Conservation (phyloP, 2,888 invertebrate genomes). For the Lithosia quadra region DNA sequence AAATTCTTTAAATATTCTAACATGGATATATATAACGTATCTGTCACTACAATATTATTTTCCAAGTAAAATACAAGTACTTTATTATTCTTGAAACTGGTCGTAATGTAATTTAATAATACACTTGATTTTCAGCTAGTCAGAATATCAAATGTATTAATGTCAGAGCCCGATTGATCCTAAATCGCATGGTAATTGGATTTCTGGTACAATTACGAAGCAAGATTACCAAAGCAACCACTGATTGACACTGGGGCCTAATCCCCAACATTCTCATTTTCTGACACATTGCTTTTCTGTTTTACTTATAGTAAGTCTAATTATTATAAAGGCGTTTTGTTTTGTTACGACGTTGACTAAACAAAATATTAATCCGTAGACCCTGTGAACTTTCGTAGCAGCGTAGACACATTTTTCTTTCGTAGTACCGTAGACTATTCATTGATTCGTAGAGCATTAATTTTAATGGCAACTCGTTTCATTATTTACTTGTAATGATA, state of each 20-base stretch:
- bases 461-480: background rate
- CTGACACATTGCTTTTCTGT: constrained; percentile 47
- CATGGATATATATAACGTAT: too few relatives aligned
- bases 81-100: too few relatives aligned
- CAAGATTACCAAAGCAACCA: constrained; percentile 70
- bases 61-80: too few relatives aligned
- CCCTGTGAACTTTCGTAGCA: background rate
- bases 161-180: constrained; percentile 46
- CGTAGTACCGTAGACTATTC: background rate
- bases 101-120: too few relatives aligned
- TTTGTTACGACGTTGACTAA: background rate
- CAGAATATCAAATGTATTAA: constrained; percentile 42
- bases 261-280: constrained; percentile 61
- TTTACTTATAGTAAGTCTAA: constrained; percentile 10
- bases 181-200: constrained; percentile 61
- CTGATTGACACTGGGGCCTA: constrained; percentile 72
- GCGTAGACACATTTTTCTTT: background rate
- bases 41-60: too few relatives aligned
- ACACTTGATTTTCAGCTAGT: constrained; percentile 23
- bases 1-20: too few relatives aligned
- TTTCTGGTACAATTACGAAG: constrained; percentile 68
- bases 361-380: background rate
- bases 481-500: too few relatives aligned
- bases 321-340: too few relatives aligned
- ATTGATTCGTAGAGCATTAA: background rate